Evolutionary conservation across 2,113 vertebrate species (phyloP).

Genomic region (Recurvirostra avosetta): DNA sequence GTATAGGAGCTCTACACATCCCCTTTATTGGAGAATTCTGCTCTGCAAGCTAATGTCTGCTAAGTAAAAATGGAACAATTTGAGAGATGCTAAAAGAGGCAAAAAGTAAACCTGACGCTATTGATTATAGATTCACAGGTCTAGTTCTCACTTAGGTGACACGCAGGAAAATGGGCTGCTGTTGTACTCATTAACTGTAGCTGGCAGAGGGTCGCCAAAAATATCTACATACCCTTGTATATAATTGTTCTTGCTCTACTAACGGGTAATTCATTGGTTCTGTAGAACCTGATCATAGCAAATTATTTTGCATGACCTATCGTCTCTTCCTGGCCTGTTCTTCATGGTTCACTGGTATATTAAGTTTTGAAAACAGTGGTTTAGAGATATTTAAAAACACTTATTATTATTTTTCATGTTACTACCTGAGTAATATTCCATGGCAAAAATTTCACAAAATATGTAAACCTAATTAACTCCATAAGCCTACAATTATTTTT

Average conservation of each 20-base stretch:
- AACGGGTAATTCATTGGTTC: not conserved
- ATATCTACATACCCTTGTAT: not conserved
- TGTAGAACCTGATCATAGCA: not conserved
- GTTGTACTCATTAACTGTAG: not conserved
- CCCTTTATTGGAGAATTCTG: not conserved
- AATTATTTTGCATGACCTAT: not conserved
- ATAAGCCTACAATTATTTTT: not conserved
- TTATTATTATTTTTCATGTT: not conserved
- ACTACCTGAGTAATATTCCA: not conserved
- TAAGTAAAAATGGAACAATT: not conserved
- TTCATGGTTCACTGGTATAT: not conserved
- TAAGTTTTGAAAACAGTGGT: not conserved
- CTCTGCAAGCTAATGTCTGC: not conserved
- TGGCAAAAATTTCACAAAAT: not conserved
- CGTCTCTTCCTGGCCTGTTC: not conserved
- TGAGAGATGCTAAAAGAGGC: not conserved
- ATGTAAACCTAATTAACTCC: not conserved
- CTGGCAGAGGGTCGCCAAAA: not conserved
- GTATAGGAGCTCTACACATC: not conserved
- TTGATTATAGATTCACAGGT: not conserved
- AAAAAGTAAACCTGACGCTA: not conserved
- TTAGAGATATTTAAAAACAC: not conserved
- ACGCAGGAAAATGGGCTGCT: not conserved
- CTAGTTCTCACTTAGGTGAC: not conserved
- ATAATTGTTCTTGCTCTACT: not conserved